Conservation (phyloP, 2,113 vertebrate species). For the Pogonocichla stellata region DNA sequence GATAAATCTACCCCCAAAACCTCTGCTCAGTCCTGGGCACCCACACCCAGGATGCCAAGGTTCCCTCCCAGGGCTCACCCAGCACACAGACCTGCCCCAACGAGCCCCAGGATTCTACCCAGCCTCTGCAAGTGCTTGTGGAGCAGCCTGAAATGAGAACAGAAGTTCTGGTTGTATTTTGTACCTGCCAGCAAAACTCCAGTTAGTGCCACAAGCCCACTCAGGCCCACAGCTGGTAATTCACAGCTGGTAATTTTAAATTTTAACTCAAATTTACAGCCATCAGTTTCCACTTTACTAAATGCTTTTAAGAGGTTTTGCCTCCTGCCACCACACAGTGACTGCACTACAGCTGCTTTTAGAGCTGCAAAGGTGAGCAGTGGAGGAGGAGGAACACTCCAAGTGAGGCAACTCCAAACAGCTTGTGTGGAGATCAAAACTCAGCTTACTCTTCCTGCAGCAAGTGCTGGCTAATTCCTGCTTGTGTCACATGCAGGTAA, state of each 20-base stretch:
- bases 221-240: background rate
- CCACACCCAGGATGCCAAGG: accelerated
- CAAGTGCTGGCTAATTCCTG: background rate
- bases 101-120: background rate
- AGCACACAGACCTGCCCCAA: background rate
- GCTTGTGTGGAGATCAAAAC: background rate
- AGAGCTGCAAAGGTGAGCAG: background rate
- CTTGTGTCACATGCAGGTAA: background rate
- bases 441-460: background rate
- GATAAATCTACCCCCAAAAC: accelerated
- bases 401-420: background rate
- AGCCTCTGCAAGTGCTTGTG: background rate
- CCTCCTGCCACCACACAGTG: background rate
- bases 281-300: too few species aligned
- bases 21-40: background rate
- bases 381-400: background rate
- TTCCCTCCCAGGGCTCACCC: background rate
- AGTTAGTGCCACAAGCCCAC: background rate
- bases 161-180: background rate
- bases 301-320: background rate
- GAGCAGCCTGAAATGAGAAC: background rate
- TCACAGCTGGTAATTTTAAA: too few species aligned
- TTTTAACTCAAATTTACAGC: background rate
- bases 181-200: background rate
- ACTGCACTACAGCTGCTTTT: background rate